Conservation (phyloP, 2,113 vertebrate genomes). For the Corythornis vintsioides region DNA sequence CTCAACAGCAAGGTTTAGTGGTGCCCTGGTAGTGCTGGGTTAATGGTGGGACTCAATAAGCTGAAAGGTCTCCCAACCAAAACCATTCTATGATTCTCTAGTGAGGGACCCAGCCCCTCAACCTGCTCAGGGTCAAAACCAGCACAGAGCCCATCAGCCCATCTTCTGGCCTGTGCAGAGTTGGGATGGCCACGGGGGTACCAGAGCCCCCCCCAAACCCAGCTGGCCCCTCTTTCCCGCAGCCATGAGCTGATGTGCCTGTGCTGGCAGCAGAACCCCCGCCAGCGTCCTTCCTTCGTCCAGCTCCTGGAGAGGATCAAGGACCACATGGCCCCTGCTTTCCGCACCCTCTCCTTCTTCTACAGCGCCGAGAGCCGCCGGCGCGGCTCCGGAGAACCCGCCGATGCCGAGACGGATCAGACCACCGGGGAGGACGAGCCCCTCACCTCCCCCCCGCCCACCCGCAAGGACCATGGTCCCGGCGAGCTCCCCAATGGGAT, state of each 20-base stretch:
- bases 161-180: background rate
- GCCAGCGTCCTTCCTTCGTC: slow-evolving; percentile 76
- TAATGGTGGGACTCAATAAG: too few relatives aligned
- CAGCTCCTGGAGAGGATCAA: slow-evolving; percentile 78
- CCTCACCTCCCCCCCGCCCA: background rate
- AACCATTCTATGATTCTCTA: too few relatives aligned
- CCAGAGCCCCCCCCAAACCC: background rate
- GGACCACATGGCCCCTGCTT: slow-evolving; percentile 68
- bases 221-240: background rate
- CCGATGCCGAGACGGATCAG: background rate
- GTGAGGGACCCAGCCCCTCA: too few relatives aligned
- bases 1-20: too few relatives aligned
- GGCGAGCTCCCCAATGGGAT: slow-evolving; percentile 41
- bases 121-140: rapidly evolving
- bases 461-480: background rate
- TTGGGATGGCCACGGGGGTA: background rate
- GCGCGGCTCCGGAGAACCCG: background rate
- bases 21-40: too few relatives aligned
- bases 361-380: slow-evolving; percentile 48
- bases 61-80: too few relatives aligned
- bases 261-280: slow-evolving; percentile 82
- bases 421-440: background rate
- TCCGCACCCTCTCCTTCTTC: slow-evolving; percentile 79
- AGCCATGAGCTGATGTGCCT: slow-evolving; percentile 79
- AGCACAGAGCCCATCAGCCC: background rate